Evolutionary conservation across 37 sponge, comb jelly and placozoan genomes (phyloP).

Genomic region (Spongia lamella): DNA sequence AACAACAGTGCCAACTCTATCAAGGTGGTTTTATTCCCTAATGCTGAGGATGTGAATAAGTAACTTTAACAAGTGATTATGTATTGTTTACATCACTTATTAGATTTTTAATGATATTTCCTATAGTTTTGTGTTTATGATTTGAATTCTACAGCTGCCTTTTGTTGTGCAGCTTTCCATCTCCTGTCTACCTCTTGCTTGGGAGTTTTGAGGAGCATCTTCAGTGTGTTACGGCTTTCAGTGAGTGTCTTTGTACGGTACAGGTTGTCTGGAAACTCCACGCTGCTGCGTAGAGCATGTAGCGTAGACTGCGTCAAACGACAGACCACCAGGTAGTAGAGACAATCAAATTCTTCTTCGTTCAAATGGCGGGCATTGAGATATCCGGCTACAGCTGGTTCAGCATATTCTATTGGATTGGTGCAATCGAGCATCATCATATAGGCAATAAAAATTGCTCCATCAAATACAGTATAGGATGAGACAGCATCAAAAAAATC

Average conservation of each 20-base stretch:
- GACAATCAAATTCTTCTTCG: conserved; percentile 25
- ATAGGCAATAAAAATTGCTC: conserved; percentile 35
- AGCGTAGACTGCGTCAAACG: conserved; percentile 18
- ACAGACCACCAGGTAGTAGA: conserved; percentile 37
- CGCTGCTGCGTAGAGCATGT: background rate
- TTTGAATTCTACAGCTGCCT: no score
- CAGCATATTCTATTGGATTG: conserved; percentile 30
- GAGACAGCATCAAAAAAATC: conserved; percentile 29
- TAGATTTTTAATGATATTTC: no score
- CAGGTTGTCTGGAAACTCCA: background rate
- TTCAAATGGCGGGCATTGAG: conserved; percentile 9
- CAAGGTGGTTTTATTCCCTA: conserved; percentile 70
- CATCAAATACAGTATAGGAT: conserved; percentile 50
- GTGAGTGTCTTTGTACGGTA: background rate
- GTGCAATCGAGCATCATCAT: conserved; percentile 19
- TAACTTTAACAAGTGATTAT: no score
- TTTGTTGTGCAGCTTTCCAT: conserved; percentile 5
- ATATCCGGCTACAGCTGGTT: conserved; percentile 35
- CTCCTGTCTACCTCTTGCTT: conserved; percentile 18
- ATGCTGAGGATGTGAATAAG: background rate
- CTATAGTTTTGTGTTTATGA: no score
- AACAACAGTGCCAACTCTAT: conserved; percentile 68
- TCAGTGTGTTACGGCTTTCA: background rate
- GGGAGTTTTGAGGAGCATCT: background rate
- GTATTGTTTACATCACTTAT: no score